Evolutionary conservation across 2,113 vertebrate genomes (phyloP), one percentile per base, ranked within the genome.

Genomic region (Melanotaenia duboulayi): DNA sequence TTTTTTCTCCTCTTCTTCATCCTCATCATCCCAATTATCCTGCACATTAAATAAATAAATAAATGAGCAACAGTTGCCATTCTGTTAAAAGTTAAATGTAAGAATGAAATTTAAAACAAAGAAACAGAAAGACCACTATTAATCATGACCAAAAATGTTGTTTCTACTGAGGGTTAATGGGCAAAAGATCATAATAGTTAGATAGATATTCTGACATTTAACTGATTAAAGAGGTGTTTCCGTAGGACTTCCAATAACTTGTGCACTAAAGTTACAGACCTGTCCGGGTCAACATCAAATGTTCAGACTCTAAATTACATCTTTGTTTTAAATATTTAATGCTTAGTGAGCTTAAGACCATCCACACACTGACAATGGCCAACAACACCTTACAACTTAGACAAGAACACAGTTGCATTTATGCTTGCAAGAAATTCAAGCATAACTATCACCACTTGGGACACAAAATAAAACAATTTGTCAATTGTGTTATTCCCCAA

Each of bases 21-120:
- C 91, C 1, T 97, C 96, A 82, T 99, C 98, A 89, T 99, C 98
- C 98, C 98, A 99, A 85, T 99, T 99, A 86, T 99, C 97, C 98
- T 99, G 74, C 12, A 2, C 62, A 56, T 17, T 63, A 39, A 57
- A 11, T 55, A 9, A 56, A 11, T 55, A 9, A 56, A 28, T 28
- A 28, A 28, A 3, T 28, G 28, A 28, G n/a, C 1, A 20, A 40
- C 1, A 13, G 7, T 8, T 80, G 7, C 2, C 10, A 28, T 32
- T 25, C 52, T 11, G 39, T 20, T 35, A 35, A 35, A 35, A 35
- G 8, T 6, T 35, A 7, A 35, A 7, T 5, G 8, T 9, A 35
- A 35, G 1, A 35, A 5, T 9, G 1, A 35, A 35, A 9, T 35
- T 8, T 9, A 35, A 19, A 20, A n/a, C 23, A 11, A 58, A 28